phyloP scores from a whole-genome alignment of 2,797 vertebrate genomes.

The Lepilemur ruficaudatus region DNA sequence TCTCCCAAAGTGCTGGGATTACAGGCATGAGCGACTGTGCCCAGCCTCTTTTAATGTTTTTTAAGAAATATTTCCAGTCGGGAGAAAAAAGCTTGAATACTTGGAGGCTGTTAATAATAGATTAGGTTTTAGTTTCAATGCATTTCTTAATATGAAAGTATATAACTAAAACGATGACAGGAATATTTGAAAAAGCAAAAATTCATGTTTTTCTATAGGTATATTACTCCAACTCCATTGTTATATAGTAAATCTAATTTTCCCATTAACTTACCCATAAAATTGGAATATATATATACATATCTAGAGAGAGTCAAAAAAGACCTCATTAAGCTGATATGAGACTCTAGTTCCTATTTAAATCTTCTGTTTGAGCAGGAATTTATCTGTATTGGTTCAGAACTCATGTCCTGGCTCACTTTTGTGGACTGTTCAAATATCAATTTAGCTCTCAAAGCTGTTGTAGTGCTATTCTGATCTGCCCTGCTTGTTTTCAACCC shows the following conservation, averaged over 20 bases:
- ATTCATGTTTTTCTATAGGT: not conserved
- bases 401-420: not conserved
- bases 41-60: not conserved
- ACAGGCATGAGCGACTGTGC: not conserved
- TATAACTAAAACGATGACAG: not conserved
- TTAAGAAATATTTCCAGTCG: slow-evolving; percentile 3
- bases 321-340: not conserved
- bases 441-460: not conserved
- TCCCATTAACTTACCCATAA: not conserved
- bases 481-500: not conserved
- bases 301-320: not conserved
- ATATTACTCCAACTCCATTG: not conserved
- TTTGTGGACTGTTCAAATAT: not conserved
- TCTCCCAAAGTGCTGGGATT: not conserved
- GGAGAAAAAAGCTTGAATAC: not conserved
- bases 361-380: not conserved
- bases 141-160: not conserved
- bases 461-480: not conserved
- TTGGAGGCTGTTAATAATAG: not conserved
- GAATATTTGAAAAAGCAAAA: not conserved
- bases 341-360: not conserved
- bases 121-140: not conserved
- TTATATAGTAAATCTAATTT: not conserved
- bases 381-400: not conserved
- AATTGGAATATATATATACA: too few species aligned